Evolutionary conservation across 2,113 vertebrate genomes (phyloP), one percentile per base, ranked within the genome.

Genomic region (Passer domesticus): DNA sequence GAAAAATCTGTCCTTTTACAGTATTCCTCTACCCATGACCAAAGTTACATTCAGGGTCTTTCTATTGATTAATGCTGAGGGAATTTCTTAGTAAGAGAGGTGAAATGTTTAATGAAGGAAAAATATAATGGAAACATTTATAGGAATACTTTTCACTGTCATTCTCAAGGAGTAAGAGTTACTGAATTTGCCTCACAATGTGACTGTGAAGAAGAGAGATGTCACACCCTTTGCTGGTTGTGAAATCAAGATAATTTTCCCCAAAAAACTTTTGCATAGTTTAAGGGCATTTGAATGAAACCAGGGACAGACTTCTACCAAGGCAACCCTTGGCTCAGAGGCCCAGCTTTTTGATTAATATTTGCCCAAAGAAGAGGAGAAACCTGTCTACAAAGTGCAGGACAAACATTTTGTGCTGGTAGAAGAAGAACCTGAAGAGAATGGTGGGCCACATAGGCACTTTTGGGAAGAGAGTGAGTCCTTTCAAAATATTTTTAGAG

Each of bases 131-230:
- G 59, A 77, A 90, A 81, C 31, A 72, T 92, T 83, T 80, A 15
- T 68, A 72, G 56, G n/a, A 76, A 90, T 88, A 58, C 75, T 90
- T 95, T 90, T 82, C 50, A 83, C 52, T 81, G 63, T 59, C 89
- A 58, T 87, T 83, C 79, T 39, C 70, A 59, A 86, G 90, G 72
- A 30, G 35, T 31, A 70, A 52, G 56, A 80, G 52, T 93, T 92
- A 80, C 86, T 77, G 80, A 93, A 78, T 56, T 89, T 0, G 3
- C 58, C 53, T 91, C 70, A 73, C 33, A 72, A 83, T 1, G 3
- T 73, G 62, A 55, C 67, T 83, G 43, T 70, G 43, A 87, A 79
- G 83, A 58, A 63, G n/a, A 52, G 18, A 83, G 66, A 85, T 74
- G 37, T 86, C 67, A 69, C 49, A 87, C 25, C 7, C 37, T 93